Percentiles rank a stretch among this genome's conserved stretches.
Conservation (phyloP, 2,113 vertebrate species). For the Lagenorhynchus albirostris region DNA sequence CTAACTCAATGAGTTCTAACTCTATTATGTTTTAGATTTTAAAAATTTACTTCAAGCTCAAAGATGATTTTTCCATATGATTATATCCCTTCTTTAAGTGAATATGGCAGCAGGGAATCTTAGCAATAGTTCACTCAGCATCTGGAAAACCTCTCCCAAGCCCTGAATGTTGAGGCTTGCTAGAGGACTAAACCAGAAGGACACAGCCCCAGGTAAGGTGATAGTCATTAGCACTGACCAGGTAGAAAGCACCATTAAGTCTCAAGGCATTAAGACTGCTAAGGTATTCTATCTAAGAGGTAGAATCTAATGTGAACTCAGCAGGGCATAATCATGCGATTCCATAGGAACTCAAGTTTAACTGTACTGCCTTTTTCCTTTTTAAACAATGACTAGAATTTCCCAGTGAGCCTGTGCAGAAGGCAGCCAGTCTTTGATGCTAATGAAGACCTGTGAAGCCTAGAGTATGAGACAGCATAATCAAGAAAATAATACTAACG, state of each 20-base stretch:
- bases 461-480: background rate
- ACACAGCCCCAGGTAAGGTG: background rate
- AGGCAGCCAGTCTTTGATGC: background rate
- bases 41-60: background rate
- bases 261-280: background rate
- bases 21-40: background rate
- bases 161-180: background rate
- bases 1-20: background rate
- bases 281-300: background rate
- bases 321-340: background rate
- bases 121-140: background rate
- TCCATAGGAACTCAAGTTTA: background rate
- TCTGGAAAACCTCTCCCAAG: background rate
- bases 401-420: background rate
- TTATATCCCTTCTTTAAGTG: background rate
- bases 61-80: background rate
- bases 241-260: background rate
- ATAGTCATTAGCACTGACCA: background rate
- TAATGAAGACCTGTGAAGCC: background rate
- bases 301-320: background rate
- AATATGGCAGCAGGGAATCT: background rate
- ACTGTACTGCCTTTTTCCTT: background rate
- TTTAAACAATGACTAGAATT: background rate
- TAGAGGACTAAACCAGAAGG: background rate
- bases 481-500: background rate